Evolutionary conservation across 1,140 invertebrate species (phyloP), one percentile per base, ranked within the genome.

Genomic region (Macrocentrus cingulum): DNA sequence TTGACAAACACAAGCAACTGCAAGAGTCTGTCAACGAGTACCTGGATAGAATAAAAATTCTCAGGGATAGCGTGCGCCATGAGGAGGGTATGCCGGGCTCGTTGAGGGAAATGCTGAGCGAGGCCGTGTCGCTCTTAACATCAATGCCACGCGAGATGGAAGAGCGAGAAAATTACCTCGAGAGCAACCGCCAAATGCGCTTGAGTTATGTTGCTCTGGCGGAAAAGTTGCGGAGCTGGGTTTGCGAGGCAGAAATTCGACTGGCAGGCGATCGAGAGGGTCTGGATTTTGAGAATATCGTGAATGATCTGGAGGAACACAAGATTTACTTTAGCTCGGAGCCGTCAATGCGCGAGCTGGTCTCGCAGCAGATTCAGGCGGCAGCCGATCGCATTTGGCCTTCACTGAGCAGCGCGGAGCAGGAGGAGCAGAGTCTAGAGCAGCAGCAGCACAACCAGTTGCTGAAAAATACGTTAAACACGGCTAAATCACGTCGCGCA

Each of bases 341-440:
- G 69, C 79, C 84, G 0, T 83, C 85, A 29, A 90, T 92, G 64
- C 85, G 88, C 18, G 90, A 92, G 68, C 76, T 93, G 42, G 87
- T 94, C 0, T 87, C 89, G 1, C 88, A 91, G 57, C 85, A 87
- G 54, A 90, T 94, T 62, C 90, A 92, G 67, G 88, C 91, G 54
- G 85, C 88, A 7, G 89, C 90, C 1, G 90, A 94, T 66, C 89
- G 91, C 67, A 93, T 95, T 39, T 92, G 90, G 88, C 89, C 91
- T 1, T 93, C 91, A 0, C 75, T 94, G 9, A 87, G 85, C 15
- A 82, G 85, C 32, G 83, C 85, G 3, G 90, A 93, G 68, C 91
- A 94, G 66, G 90, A 94, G 59, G 88, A 91, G 61, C 69, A 94
- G 1, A 89, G 87, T 8, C 83, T 85, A 0, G 89, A 92, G 64